Base-by-base conservation (phyloP, 2,797 vertebrate species). In the Galago senegalensis region DNA sequence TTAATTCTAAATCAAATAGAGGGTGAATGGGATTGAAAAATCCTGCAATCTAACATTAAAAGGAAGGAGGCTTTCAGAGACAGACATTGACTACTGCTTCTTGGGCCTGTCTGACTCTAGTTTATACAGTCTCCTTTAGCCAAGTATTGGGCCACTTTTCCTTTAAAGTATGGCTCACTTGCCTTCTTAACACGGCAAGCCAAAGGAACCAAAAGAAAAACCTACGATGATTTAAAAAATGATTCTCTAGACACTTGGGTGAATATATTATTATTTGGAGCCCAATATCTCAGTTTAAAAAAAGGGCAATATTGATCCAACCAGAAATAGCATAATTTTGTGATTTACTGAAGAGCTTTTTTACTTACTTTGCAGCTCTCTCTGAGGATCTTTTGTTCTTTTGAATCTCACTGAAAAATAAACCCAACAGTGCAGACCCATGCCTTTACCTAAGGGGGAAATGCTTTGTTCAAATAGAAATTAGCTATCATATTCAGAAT, bases 291-390 rank as follows among this genome's bases (percentile, higher is more conserved):
- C 70, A 21, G 1, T 69, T 95, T 96, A n/a, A 77, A 97, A 53
- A 92, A 85, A 93, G 82, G 72, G 17, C 43, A 90, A 86, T 97
- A 96, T 91, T 97, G 81, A 98, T 95, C 20, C 83, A 96, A 82
- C 88, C 97, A 96, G 81, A 67, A 97, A 93, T 60, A 95, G 56
- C 20, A 25, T 87, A 94, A 96, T 97, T 94, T 96, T 96, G 93
- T 95, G 92, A 97, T 97, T 86, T 97, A 83, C 56, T 93, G 53
- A 94, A 96, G 79, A 72, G 25, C 31, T 87, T 95, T 95, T 95
- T 56, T 43, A 95, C 95, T 95, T 96, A 87, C 86, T 98, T 92
- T 96, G 79, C 17, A 91, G 20, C 43, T 82, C 6, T 49, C 7
- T 67, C 69, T 76, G 8, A 94, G 40, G 5, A 37, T 85, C 7